Base-by-base conservation (phyloP, 2,113 vertebrate genomes). In the Lathamus discolor region DNA sequence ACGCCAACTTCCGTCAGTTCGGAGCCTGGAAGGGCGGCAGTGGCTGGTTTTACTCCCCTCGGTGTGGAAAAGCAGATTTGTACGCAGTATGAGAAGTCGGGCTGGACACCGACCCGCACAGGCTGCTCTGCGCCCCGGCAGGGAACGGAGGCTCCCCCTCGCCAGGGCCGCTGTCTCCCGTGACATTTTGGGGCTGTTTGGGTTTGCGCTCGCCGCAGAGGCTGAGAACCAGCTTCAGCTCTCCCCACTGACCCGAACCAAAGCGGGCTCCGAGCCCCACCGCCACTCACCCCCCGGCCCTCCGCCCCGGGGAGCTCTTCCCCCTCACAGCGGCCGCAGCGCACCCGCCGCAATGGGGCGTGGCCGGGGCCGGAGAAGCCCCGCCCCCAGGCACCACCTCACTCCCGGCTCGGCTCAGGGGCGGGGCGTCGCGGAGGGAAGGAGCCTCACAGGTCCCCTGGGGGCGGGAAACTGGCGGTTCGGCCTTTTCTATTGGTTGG, bases 191-290 rank as follows among this genome's bases (percentile, higher is more conserved):
- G 15, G 35, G 19, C 22, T 4, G 10, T 7, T 15, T 3, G 37
- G 17, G 15, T 8, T 27, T 24, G 22, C 4, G 22, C 76, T 28
- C 3, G 29, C 29, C 18, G n/a, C 37, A 8, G 2, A 41, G 4
- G 39, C 59, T 23, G 44, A 10, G 6, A 23, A 29, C 22, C n/a
- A 17, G 19, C n/a, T 55, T 10, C 43, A 3, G 9, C 8, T 5
- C 10, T 11, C 3, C 8, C 7, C 23, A 2, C 2, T 1, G n/a
- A 25, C 10, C 3, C 0, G 29, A 9, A 8, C 6, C 3, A 4
- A 2, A 7, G 6, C 6, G 6, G 8, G 10, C 5, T 6, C 13
- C 0, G 1, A 0, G 5, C 13, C 9, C 7, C 2, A 0, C 18
- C 2, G 8, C 39, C 7, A 3, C 4, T 1, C 24, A 7, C 6